Evolutionary conservation across 2,797 vertebrate genomes (phyloP), one percentile per base, ranked within the genome.

Genomic region (Halcyon smyrnensis): DNA sequence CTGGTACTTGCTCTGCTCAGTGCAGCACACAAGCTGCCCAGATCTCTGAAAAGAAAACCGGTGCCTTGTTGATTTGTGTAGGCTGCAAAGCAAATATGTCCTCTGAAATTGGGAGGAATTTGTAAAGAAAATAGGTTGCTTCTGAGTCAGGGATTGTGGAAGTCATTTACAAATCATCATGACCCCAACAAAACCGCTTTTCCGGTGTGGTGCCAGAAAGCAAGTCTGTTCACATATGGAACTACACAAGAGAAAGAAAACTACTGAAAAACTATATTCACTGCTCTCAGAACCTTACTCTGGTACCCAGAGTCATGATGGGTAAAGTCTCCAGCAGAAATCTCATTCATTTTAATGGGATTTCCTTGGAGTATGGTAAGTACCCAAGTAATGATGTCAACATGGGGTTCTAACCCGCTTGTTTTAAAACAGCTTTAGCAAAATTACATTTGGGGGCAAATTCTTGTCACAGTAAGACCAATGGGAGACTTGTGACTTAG

Each of bases 61-160:
- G 12, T 36, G 17, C 8, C 56, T 37, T 68, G 28, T 56, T 93
- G 70, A 36, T 78, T 67, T 83, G 34, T 74, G 41, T 56, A 41
- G 15, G 41, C 63, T 82, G 43, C 83, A 57, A n/a, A 68, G 17
- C 20, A 87, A 89, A 92, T 60, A 65, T 1, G 1, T 20, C 8
- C 27, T 11, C 20, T 80, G 84, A 92, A 87, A 79, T 79, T 3
- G 79, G 36, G 68, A 94, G 27, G 56, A 64, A 45, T 85, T 53
- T 92, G 59, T 54, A 25, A 78, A 82, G n/a, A 41, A 81, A 93
- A 46, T 8, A 36, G 27, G 23, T 24, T 82, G 48, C 53, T 87
- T 56, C 60, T 80, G 53, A 87, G 36, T 10, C 25, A 83, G 73
- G 25, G 48, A 34, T 37, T 71, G 50, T 41, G 48, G 45, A 88